Evolutionary conservation across 2,113 vertebrate species (phyloP), one percentile per base, ranked within the genome.

Genomic region (Promerops cafer): DNA sequence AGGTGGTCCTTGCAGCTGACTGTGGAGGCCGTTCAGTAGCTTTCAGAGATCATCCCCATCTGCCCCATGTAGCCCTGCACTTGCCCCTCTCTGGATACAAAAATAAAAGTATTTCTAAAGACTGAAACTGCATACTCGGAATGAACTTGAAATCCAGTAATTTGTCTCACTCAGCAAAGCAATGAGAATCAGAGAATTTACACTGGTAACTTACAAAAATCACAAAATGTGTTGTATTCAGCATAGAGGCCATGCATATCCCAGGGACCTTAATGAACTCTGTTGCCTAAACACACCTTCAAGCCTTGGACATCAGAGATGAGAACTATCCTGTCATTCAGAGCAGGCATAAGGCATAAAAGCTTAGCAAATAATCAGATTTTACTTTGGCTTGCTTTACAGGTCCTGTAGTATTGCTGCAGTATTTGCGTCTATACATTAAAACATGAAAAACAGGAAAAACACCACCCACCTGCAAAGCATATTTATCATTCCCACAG

Each of bases 381-480:
- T 45, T 68, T 42, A 57, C 39, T 83, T 75, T 72, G 53, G 16
- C 45, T 95, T 89, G 70, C 60, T 77, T 87, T 72, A 61, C 53
- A 72, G 74, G 49, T 60, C 65, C 53, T n/a, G 26, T 11, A 94
- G 40, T 56, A 53, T 27, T 56, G 49, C 57, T 87, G 53, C 44
- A 86, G 23, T 54, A 87, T 64, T 89, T 83, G 53, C 5, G 7
- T 76, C 82, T 85, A 13, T 23, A 54, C 19, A 69, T 53, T 26
- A 82, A 75, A 94, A 54, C 78, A 64, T 2, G 77, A 91, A 94
- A 93, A 96, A 13, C 81, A 93, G 90, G 78, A 95, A 95, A 84
- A 84, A 50, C 87, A 79, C 44, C 44, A 68, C 65, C 52, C 31
- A 93, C 75, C n/a, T 90, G 61, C 66, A 83, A 87, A 76, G 50